Percentiles rank a stretch among this genome's conserved stretches.
These are phyloP conservation scores for Zelostemma sp. DNA, from an alignment of 1,140 invertebrate genomes.

Conservation along the genomic window DNA sequence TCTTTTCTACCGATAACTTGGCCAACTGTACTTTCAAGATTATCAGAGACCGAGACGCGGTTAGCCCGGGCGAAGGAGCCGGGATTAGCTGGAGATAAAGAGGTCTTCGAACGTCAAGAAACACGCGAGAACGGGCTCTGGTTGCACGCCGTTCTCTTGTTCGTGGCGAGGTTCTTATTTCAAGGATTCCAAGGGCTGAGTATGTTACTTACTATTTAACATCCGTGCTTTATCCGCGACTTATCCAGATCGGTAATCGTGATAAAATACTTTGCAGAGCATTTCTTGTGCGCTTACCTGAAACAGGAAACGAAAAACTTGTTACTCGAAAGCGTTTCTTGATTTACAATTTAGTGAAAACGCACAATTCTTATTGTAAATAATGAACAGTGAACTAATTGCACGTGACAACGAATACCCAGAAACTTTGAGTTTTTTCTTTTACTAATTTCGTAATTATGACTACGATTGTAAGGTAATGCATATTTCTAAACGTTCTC, in stretches of 20 bases:
- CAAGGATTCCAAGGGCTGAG: conserved; percentile 11
- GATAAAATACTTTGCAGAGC: conserved; percentile 7
- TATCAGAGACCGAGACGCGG: neutral
- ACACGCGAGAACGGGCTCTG: conserved; percentile 27
- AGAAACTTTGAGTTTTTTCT: too few species aligned
- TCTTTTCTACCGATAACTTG: neutral
- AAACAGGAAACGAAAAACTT: conserved; percentile 4
- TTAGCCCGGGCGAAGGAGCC: conserved; percentile 15
- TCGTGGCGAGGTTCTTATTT: conserved; percentile 12
- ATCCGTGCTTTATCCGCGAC: conserved; percentile 12
- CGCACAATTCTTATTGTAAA: too few species aligned
- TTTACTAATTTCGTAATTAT: too few species aligned
- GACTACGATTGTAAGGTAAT: too few species aligned
- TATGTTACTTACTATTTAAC: conserved; percentile 18
- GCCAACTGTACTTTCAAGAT: neutral
- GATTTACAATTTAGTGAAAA: too few species aligned
- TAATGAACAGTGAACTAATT: too few species aligned
- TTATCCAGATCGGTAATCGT: conserved; percentile 20
- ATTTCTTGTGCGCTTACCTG: conserved; percentile 21
- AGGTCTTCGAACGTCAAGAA: conserved; percentile 39
- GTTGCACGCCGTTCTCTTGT: conserved; percentile 7
- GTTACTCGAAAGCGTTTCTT: too few species aligned
- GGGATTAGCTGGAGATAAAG: conserved; percentile 37
- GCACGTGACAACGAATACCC: too few species aligned
- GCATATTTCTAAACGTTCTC: too few species aligned